Conservation (phyloP, 1,140 invertebrate species). For the Drosophila leontia region DNA sequence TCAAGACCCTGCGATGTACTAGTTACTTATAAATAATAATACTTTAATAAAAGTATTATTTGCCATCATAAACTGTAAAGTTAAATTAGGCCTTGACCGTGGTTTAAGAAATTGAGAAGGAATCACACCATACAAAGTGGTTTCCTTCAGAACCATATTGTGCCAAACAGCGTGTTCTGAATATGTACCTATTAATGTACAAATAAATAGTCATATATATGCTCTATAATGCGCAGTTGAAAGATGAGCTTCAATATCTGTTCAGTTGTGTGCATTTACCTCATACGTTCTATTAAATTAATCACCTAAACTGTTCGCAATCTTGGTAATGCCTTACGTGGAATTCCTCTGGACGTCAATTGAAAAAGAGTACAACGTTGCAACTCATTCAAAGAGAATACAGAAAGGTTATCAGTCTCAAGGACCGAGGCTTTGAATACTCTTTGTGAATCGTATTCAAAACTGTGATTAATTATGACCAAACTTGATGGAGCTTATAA, state of each 20-base stretch:
- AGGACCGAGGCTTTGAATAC: slow-evolving; percentile 8
- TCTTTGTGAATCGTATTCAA: slow-evolving; percentile 8
- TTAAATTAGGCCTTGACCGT: not conserved
- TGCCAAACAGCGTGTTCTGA: not conserved
- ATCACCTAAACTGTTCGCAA: slow-evolving; percentile 8
- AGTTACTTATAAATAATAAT: no score
- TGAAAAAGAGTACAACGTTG: slow-evolving; percentile 1
- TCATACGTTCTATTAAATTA: slow-evolving; percentile 16
- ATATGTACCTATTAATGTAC: not conserved
- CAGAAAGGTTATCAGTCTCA: not conserved
- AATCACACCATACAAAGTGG: not conserved
- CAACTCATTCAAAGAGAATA: not conserved
- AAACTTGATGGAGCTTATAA: slow-evolving; percentile 5
- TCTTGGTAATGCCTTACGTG: slow-evolving; percentile 4
- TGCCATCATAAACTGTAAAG: no score
- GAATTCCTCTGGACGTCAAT: slow-evolving; percentile 32
- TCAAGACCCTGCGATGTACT: not conserved
- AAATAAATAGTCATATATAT: not conserved
- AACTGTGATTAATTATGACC: slow-evolving; percentile 10
- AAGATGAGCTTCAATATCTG: slow-evolving; percentile 7
- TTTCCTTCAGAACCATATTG: not conserved
- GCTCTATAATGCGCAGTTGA: slow-evolving; percentile 24
- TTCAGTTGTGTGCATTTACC: no score
- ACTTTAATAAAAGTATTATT: not conserved
- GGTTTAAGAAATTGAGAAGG: not conserved